Base-by-base conservation (phyloP, 2,888 invertebrate species). In the Ptychoptera contaminata region DNA sequence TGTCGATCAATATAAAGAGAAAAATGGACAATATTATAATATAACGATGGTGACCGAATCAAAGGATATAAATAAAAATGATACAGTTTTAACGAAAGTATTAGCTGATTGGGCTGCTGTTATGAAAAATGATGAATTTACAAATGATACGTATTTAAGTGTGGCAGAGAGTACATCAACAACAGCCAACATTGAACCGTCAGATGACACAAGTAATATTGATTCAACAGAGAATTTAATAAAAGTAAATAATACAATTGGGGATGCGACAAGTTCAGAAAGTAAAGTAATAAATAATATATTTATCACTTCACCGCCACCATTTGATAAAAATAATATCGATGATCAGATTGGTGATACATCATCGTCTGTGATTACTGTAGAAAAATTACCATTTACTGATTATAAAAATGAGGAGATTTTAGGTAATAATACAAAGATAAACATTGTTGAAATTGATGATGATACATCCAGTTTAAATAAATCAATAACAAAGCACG, bases 141-240 rank as follows among this genome's bases (percentile, higher is more conserved):
- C 40, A 52, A 53, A 8, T 56, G 55, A 44, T 49, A 53, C 12
- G 53, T 58, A n/a, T 57, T 56, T 31, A 52, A 52, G 50, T 39
- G 45, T 16, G 54, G n/a, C 9, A 11, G n/a, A 30, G 6, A 8
- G n/a, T 32, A 4, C 23, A 23, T 23, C 23, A 23, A 7, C 23
- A 23, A 3, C 23, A 7, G 7, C 9, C 2, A 9, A 4, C 4
- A 32, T 9, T 32, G 32, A 9, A 7, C 11, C 9, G 2, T 3
- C 9, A 2, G 32, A 32, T 32, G 32, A 32, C 8, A n/a, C 9
- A 7, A 32, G n/a, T 32, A 32, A 32, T 32, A 32, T 11, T 32
- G n/a, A 32, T 32, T 16, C 35, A 12, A 40, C 40, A 4, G 31
- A 30, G 16, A 35, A 16, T 23, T 16, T 34, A 12, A 12, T 12